phyloP scores from a whole-genome alignment of 2,888 invertebrate species.

The Eucera pruinosa region DNA sequence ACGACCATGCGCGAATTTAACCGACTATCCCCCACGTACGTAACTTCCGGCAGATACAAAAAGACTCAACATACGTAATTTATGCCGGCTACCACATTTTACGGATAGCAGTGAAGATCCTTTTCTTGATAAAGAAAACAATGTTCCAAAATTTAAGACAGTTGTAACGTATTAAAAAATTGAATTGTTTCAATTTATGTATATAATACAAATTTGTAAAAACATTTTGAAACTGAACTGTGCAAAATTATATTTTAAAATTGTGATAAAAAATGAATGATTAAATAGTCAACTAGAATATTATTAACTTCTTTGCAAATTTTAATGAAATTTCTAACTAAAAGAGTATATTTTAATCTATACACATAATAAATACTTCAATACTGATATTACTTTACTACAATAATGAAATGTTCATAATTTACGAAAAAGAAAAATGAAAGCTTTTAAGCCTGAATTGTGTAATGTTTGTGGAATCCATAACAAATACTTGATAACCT shows the following conservation, averaged over 20 bases:
- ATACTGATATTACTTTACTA: not conserved
- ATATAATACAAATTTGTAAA: not conserved
- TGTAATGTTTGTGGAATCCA: constrained; percentile 1
- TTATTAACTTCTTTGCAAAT: not conserved
- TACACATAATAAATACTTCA: not conserved
- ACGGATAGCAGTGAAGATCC: not conserved
- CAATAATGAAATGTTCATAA: not conserved
- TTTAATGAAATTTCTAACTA: not conserved
- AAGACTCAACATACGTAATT: constrained; percentile 3
- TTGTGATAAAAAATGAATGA: not conserved
- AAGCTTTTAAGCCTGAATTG: too few species aligned
- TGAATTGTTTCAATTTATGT: not conserved
- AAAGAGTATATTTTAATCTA: not conserved
- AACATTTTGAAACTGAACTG: not conserved
- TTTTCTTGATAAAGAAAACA: not conserved
- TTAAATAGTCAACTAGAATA: not conserved
- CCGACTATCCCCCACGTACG: constrained; percentile 23
- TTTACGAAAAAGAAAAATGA: too few species aligned
- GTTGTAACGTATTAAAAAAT: not conserved
- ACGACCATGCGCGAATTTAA: constrained; percentile 48
- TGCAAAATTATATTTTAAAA: not conserved
- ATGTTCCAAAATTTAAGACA: not conserved
- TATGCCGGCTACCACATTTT: constrained; percentile 5
- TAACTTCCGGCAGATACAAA: constrained; percentile 60
- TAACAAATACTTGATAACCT: constrained; percentile 39